A percentile compares a stretch with the other conserved stretches of the same genome.
phyloP scores from a whole-genome alignment of 2,888 invertebrate genomes.

The Drosophila phalerata region DNA sequence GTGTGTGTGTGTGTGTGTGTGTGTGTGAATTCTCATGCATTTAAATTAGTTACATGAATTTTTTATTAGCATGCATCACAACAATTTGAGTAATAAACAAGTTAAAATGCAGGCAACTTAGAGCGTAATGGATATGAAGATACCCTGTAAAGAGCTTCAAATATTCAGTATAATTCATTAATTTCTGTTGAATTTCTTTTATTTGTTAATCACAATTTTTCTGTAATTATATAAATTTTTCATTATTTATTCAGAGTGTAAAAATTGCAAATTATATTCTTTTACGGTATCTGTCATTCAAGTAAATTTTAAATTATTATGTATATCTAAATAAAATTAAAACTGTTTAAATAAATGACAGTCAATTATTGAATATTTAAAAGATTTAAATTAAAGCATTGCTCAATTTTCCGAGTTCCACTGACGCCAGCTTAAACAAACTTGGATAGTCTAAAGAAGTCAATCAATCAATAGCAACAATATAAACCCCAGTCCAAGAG shows the following conservation, averaged over 20 bases:
- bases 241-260: no score
- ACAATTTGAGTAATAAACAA: conserved; percentile 18
- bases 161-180: no score
- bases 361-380: no score
- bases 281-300: not conserved
- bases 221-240: no score
- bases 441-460: conserved; percentile 33
- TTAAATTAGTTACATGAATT: conserved; percentile 71
- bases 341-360: not conserved
- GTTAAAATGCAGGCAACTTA: not conserved
- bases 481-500: conserved; percentile 46
- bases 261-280: not conserved
- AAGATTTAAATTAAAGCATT: not conserved
- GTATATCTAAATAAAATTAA: not conserved
- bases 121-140: not conserved
- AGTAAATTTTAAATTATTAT: not conserved
- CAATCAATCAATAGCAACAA: conserved; percentile 68
- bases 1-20: conserved; percentile 9
- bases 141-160: not conserved
- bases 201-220: no score
- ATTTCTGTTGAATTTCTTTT: no score
- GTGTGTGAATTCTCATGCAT: conserved; percentile 59
- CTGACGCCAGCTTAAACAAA: not conserved
- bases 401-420: not conserved
- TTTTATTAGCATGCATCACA: conserved; percentile 48